Percentiles rank a stretch among this genome's conserved stretches.
Evolutionary conservation across 2,113 vertebrate genomes (phyloP).

Genomic region (Pituophis catenifer): DNA sequence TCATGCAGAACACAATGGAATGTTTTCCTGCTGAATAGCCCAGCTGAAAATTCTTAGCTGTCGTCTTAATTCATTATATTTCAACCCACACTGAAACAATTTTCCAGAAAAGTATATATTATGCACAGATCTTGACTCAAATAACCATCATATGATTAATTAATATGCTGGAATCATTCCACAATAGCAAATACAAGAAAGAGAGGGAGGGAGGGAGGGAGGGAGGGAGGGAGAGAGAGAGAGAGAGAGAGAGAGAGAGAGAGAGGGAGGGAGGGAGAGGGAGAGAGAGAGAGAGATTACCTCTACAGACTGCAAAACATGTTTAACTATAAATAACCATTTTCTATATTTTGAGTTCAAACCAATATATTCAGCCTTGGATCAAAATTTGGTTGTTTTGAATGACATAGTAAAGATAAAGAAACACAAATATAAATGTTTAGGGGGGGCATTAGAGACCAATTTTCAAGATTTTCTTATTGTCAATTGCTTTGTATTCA

Average conservation of each 20-base stretch:
- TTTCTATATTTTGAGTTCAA: not conserved
- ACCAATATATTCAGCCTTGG: not conserved
- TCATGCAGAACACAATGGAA: not conserved
- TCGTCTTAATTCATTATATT: not conserved
- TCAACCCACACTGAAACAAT: not conserved
- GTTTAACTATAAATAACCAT: not conserved
- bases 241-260: not conserved
- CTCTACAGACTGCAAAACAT: not conserved
- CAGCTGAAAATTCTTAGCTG: not conserved
- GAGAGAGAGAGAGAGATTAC: not conserved
- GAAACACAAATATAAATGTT: not conserved
- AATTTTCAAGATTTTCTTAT: not conserved
- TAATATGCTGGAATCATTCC: not conserved
- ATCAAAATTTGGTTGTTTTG: not conserved
- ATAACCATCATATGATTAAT: not conserved
- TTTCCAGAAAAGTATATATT: not conserved
- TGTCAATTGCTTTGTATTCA: not conserved
- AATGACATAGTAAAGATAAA: not conserved
- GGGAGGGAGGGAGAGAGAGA: not conserved
- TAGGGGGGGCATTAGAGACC: not conserved
- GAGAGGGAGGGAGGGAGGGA: not conserved
- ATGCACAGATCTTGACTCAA: not conserved
- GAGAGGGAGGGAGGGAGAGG: not conserved
- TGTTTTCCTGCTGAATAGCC: not conserved
- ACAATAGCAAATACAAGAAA: not conserved